Conservation (phyloP, 2,113 vertebrate genomes). For the Perca schrenkii region DNA sequence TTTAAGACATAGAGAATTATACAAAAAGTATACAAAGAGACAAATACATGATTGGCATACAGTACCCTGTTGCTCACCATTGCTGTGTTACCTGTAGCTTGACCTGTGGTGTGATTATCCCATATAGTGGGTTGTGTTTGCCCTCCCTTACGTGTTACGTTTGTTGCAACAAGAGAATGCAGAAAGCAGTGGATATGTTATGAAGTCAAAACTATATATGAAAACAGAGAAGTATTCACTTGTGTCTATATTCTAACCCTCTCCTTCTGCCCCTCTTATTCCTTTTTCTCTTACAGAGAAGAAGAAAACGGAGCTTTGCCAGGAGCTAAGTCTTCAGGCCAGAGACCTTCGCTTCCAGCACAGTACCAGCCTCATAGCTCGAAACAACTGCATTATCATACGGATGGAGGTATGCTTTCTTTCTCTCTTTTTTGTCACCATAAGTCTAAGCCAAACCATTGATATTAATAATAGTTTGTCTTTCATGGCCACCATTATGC, state of each 20-base stretch:
- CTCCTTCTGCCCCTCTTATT: not conserved
- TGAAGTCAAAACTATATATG: not conserved
- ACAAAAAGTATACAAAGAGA: no score
- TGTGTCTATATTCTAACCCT: not conserved
- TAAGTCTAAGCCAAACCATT: not conserved
- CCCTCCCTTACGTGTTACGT: not conserved
- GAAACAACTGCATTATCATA: conserved; percentile 95
- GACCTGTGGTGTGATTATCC: not conserved
- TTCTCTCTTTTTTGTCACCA: not conserved
- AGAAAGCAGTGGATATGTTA: not conserved
- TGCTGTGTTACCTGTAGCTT: not conserved
- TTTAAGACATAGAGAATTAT: no score
- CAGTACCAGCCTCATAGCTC: conserved; percentile 89
- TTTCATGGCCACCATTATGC: not conserved
- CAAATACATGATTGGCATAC: no score
- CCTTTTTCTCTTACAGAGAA: conserved; percentile 84
- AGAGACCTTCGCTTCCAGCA: conserved; percentile 97
- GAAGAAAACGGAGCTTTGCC: conserved; percentile 95
- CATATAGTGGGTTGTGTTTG: not conserved
- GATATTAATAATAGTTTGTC: not conserved
- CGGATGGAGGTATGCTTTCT: conserved; percentile 90
- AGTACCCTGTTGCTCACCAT: not conserved
- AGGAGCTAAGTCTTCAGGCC: conserved; percentile 95
- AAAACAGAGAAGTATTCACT: not conserved
- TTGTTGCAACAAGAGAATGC: not conserved